Base-by-base conservation (phyloP, 2,797 vertebrate genomes). In the Tokudaia muenninki region DNA sequence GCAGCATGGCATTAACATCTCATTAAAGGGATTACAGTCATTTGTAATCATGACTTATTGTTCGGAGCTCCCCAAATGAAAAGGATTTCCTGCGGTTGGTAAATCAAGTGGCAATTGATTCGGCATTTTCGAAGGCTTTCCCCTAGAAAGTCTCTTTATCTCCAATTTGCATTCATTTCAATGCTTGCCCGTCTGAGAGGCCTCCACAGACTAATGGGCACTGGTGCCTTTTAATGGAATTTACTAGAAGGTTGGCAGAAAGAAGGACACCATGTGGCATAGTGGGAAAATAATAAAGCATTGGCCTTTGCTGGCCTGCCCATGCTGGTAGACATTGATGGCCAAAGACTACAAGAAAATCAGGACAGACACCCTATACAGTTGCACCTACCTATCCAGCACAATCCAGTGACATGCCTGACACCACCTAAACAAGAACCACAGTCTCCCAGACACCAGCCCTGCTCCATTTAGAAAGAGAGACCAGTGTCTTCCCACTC, bases 31-130 rank as follows among this genome's bases (percentile, higher is more conserved):
- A 91, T 96, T 96, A 22, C 12, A 95, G 31, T 94, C 3, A 50
- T 44, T 98, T 97, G 21, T 94, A 96, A 90, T 79, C 84, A 95
- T 79, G 96, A 52, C 84, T 95, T 52, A 92, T 84, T 96, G 19
- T 97, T 97, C 52, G 10, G 44, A 4, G 87, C 92, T 97, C 94
- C 78, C 70, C 74, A 97, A 96, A 92, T 63, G 91, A 95, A 72
- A 97, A 82, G 95, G 92, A 37, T 91, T 97, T 98, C 97, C 87
- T 86, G 0, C 95, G 97, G 31, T 87, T 92, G 81, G 96, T 96
- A 95, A 97, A 98, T 97, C 86, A 94, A 87, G 97, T 94, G 41
- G 84, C 96, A 94, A 97, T 97, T 97, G 92, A 90, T 95, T 96
- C 92, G 17, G 19, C 67, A 50, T 94, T 94, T 97, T 88, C 86